These are phyloP conservation scores for Tineola bisselliella DNA, from an alignment of 2,888 invertebrate genomes.

Conservation along the genomic window DNA sequence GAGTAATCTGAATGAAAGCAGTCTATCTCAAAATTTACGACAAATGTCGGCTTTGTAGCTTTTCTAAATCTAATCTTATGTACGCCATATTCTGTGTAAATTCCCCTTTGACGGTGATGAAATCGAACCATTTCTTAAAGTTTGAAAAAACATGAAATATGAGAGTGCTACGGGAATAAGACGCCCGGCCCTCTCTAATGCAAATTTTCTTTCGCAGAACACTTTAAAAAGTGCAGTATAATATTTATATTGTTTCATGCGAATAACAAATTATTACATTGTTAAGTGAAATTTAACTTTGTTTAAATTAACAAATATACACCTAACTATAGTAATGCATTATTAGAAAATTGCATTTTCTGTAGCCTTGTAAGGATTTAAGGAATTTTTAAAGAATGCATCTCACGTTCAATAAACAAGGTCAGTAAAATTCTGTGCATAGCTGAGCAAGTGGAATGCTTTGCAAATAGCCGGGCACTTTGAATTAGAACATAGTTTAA, in stretches of 20 bases:
- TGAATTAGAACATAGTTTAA: conserved; percentile 44
- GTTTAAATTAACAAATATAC: no score
- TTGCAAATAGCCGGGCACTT: conserved; percentile 30
- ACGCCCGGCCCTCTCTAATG: no score
- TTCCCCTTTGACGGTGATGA: not conserved
- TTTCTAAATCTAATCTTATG: not conserved
- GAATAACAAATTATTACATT: no score
- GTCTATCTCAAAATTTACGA: not conserved
- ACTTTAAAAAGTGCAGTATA: no score
- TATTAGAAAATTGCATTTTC: not conserved
- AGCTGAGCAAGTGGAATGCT: conserved; percentile 33
- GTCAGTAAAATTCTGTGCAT: conserved; percentile 31
- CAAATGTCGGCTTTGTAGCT: not conserved
- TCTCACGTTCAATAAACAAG: conserved; percentile 11
- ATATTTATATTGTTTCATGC: no score
- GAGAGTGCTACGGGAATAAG: not conserved
- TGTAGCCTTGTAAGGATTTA: not conserved
- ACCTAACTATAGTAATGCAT: not conserved
- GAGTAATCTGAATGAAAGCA: conserved; percentile 4
- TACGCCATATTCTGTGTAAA: not conserved
- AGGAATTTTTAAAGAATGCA: conserved; percentile 6
- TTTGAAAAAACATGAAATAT: not conserved
- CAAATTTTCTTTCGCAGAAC: no score
- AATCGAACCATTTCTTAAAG: not conserved
- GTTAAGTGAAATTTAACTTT: no score